Evolutionary conservation across 2,797 vertebrate species (phyloP).

Genomic region (Zalophus californianus): DNA sequence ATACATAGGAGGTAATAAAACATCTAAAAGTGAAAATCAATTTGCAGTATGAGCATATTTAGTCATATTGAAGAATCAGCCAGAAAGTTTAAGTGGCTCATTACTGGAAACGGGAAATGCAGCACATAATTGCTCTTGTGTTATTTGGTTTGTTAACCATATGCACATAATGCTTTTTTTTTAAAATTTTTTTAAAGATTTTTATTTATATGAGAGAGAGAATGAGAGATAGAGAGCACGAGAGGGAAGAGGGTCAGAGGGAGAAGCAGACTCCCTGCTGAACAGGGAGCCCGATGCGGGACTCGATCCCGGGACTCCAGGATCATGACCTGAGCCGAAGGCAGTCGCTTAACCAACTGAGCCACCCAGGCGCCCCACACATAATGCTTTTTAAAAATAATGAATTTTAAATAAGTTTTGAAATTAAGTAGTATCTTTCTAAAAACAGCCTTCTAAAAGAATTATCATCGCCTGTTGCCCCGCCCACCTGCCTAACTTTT

Average conservation of each 20-base stretch:
- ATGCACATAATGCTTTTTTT: background rate
- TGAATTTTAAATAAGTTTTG: slow-evolving; percentile 24
- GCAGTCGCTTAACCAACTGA: no score
- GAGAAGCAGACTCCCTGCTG: no score
- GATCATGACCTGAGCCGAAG: no score
- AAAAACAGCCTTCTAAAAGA: slow-evolving; percentile 27
- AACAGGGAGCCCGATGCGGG: no score
- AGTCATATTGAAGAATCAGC: slow-evolving; percentile 17
- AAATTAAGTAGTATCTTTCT: background rate
- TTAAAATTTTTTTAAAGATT: no score
- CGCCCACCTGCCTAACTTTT: background rate
- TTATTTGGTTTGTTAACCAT: background rate
- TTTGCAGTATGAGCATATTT: background rate
- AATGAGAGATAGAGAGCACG: no score
- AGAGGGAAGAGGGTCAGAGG: no score
- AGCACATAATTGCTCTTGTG: background rate
- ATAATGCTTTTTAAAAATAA: no score
- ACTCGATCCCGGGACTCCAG: no score
- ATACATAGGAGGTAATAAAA: background rate
- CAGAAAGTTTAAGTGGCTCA: slow-evolving; percentile 48
- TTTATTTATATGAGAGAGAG: no score
- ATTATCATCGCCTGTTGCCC: background rate
- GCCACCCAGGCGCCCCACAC: no score
- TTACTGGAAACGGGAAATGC: background rate
- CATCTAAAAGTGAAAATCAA: background rate